phyloP scores from a whole-genome alignment of 2,888 invertebrate genomes.

The Melieria crassipennis region DNA sequence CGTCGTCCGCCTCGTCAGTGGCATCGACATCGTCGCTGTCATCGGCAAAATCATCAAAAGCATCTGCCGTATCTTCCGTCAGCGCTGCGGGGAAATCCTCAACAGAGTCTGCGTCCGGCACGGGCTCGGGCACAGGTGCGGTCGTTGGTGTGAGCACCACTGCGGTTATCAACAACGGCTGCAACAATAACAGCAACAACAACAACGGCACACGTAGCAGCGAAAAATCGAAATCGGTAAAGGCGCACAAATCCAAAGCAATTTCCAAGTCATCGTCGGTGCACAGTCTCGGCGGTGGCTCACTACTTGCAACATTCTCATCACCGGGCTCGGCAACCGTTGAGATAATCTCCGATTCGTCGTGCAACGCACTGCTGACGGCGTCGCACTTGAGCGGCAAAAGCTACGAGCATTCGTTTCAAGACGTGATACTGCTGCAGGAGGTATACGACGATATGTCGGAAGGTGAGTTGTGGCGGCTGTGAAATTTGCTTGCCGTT shows the following conservation, averaged over 20 bases:
- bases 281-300: constrained; percentile 56
- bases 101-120: background rate
- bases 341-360: constrained; percentile 60
- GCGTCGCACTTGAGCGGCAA: constrained; percentile 60
- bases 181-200: constrained; percentile 27
- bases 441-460: constrained; percentile 66
- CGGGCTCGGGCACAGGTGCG: background rate
- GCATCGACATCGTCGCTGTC: constrained; percentile 25
- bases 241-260: constrained; percentile 45
- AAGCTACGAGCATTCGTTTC: constrained; percentile 60
- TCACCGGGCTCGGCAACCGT: constrained; percentile 58
- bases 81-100: constrained; percentile 5
- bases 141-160: constrained; percentile 17
- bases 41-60: constrained; percentile 21
- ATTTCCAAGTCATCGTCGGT: constrained; percentile 58
- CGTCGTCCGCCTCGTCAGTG: constrained; percentile 31
- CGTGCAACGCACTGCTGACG: constrained; percentile 62
- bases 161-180: background rate
- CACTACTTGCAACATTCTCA: constrained; percentile 61
- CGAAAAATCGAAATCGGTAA: constrained; percentile 10
- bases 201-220: background rate
- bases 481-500: background rate
- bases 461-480: constrained; percentile 54
- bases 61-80: constrained; percentile 25
- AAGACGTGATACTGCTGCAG: constrained; percentile 63